Evolutionary conservation across 2,797 vertebrate genomes (phyloP), one percentile per base, ranked within the genome.

Genomic region (Pipistrellus pipistrellus): DNA sequence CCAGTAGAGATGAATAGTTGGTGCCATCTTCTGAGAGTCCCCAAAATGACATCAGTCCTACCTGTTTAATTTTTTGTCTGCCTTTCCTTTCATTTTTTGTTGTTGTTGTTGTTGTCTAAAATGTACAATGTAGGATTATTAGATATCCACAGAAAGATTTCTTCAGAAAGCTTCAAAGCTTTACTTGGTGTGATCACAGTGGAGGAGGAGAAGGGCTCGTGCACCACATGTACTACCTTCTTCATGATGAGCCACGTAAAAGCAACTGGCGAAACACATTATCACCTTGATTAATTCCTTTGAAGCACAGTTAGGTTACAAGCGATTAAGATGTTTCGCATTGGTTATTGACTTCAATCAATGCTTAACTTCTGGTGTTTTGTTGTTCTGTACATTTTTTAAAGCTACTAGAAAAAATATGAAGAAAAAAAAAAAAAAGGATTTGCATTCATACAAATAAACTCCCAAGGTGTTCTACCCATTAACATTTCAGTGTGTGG

Each of bases 21-120:
- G 81, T 90, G 84, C 89, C 93, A 88, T 80, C 86, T 95, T 96
- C 93, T 87, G 94, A 95, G 32, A 90, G 51, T 46, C 62, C 68
- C 55, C 83, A 62, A 88, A 88, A 95, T 95, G 72, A 59, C 87
- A 88, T 62, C 64, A 83, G 53, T 62, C n/a, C 64, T 55, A 87
- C 32, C 38, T 75, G 30, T 91, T 94, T 53, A 51, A 11, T n/a
- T 77, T 53, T 90, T 53, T 69, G 30, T 35, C 14, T 84, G 41
- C 90, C 41, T 68, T 71, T n/a, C 17, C 44, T 46, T 88, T 77
- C 66, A 17, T 46, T 94, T 41, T 41, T 88, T 85, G 7, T 30
- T 38, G 46, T 59, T 62, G 59, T 44, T 44, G 44, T 44, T 18
- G 4, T 85, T n/a, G 91, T 85, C 73, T 78, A 25, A 82, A 94